These are phyloP conservation scores for Homalodisca vitripennis DNA, from an alignment of 1,140 invertebrate species.

Conservation along the genomic window DNA sequence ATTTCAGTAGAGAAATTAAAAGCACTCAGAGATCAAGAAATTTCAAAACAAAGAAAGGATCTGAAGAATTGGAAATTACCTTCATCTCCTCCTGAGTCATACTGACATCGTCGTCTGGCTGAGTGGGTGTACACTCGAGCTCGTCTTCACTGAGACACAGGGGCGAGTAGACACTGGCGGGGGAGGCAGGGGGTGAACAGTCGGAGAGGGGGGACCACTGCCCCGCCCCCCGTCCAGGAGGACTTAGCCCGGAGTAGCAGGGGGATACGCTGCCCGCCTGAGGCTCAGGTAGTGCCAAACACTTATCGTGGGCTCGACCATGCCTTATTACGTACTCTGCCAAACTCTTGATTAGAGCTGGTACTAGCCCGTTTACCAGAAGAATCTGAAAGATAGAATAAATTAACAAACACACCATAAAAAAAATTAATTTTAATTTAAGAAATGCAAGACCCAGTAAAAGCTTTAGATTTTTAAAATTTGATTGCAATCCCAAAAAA, in stretches of 20 bases:
- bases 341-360: conserved; percentile 24
- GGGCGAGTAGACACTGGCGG: conserved; percentile 3
- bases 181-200: background rate
- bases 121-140: conserved; percentile 1
- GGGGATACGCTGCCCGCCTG: conserved; percentile 11
- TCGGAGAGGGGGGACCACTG: background rate
- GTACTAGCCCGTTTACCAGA: conserved; percentile 25
- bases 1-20: no score
- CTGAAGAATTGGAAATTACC: no score
- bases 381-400: no score
- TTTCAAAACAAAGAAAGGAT: no score
- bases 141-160: conserved; percentile 24
- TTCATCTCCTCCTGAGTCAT: no score
- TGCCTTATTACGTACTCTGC: background rate
- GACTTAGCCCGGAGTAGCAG: conserved; percentile 5
- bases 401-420: no score
- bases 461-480: no score
- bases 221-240: background rate
- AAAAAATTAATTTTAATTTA: no score
- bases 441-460: no score
- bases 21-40: no score
- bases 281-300: conserved; percentile 23
- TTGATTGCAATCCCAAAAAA: no score
- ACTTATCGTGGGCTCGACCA: conserved; percentile 2
- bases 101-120: conserved; percentile 20